Base-by-base conservation (phyloP, 2,888 invertebrate species). In the Orthosia gracilis region DNA sequence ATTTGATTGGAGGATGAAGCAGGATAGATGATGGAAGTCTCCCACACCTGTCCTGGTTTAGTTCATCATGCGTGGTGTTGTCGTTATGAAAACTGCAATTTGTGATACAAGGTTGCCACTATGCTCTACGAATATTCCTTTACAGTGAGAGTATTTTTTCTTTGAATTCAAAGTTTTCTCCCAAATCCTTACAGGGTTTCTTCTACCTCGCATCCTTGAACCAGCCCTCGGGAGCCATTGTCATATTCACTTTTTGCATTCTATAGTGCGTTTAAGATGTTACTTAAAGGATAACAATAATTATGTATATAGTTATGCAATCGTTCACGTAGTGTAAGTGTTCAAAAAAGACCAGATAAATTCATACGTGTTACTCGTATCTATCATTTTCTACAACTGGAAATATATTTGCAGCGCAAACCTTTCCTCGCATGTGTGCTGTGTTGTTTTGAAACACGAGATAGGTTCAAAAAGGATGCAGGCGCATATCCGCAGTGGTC, bases 41-140 rank as follows among this genome's bases (percentile, higher is more conserved):
- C 84, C 81, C 57, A 82, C 84, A 59, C 52, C 55, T 75, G 71
- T 50, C 66, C 62, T 62, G 59, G 13, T 58, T n/a, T 9, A 52
- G 21, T 57, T 3, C 55, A 58, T 64, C 23, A 70, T 54, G 52
- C 26, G 52, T 26, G 66, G 49, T 57, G 47, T 55, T 61, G 12
- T 54, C 17, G 59, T 65, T 26, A 78, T 49, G 26, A 59, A 18
- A 9, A 69, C 26, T 66, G 31, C 65, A 62, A 4, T 49, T 21
- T 12, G 50, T 59, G 15, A n/a, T 45, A 65, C 26, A 71, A 47
- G 80, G 83, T 66, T 80, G 68, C n/a, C 74, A 61, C 12, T 40
- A 40, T 40, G 40, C 9, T 40, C 40, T 21, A 26, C 17, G 23
- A 23, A 62, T 21, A 45, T 15, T 21, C 21, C 0, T 17, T 62